Evolutionary conservation across 2,797 vertebrate genomes (phyloP), one percentile per base, ranked within the genome.

Genomic region (Hydrophis major): DNA sequence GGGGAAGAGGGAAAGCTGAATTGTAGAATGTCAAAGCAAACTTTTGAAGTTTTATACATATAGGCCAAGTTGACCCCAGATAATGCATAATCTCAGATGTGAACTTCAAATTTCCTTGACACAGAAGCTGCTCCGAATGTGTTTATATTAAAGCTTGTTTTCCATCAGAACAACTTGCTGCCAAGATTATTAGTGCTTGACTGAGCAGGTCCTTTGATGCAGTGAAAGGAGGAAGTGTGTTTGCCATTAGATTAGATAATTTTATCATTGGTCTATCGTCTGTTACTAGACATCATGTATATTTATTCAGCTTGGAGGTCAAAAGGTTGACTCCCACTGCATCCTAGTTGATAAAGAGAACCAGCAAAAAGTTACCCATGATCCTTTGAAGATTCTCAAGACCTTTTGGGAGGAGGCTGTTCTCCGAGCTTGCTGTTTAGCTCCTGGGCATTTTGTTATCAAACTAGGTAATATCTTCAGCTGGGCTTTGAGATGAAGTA

Each of bases 31-130:
- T 37, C 20, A 88, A 32, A 53, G 42, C 55, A 60, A 13, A 32
- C 37, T 88, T 78, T 59, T 57, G 42, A 93, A 78, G 42, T 59
- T 93, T 89, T 74, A 91, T 89, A 87, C 3, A n/a, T 83, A 18
- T 95, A 95, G 94, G 55, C 47, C 89, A 55, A 90, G 93, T 90
- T 66, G n/a, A 86, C 66, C 92, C 53, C 91, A 94, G 86, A 87
- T 4, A 91, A n/a, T 22, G 37, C 55, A 60, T 20, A 87, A 90
- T 32, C 16, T 13, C 16, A 28, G 12, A 50, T 2, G 13, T 18
- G 86, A 87, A 66, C 18, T 53, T 86, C 18, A 88, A n/a, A 4
- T 27, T 88, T 27, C n/a, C 22, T 69, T 92, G 20, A 14, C 22
- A 27, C 69, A 78, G 53, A 57, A 57, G 53, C 74, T 42, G 3